Percentiles rank a stretch among this genome's conserved stretches.
phyloP scores from a whole-genome alignment of 2,888 invertebrate genomes.

The Noctuana brunneofusca region DNA sequence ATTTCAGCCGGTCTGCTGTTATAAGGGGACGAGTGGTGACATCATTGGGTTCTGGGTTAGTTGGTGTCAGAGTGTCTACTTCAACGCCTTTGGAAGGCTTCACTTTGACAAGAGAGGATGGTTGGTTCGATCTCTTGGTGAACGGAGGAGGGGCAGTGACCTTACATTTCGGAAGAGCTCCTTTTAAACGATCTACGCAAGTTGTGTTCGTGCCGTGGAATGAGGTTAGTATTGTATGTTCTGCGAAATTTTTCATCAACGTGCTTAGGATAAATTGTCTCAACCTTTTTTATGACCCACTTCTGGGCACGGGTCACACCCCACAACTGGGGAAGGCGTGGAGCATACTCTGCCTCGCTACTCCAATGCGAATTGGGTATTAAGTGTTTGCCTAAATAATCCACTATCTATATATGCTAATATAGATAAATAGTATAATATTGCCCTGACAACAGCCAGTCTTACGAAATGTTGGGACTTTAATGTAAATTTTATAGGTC shows the following conservation, averaged over 20 bases:
- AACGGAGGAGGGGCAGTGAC: constrained; percentile 99
- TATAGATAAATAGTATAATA: neutral
- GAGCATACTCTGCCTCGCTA: too few relatives aligned
- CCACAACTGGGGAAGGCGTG: too few relatives aligned
- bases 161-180: constrained; percentile 95
- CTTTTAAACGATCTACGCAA: constrained; percentile 93
- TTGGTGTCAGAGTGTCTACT: constrained; percentile 97
- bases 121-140: constrained; percentile 98
- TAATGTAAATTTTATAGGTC: constrained; percentile 22
- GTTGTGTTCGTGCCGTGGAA: constrained; percentile 98
- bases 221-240: constrained; percentile 84
- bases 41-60: constrained; percentile 94
- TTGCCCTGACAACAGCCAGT: constrained; percentile 7
- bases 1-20: constrained; percentile 95
- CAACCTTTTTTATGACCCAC: too few relatives aligned
- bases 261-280: too few relatives aligned
- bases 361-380: too few relatives aligned
- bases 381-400: too few relatives aligned
- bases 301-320: too few relatives aligned
- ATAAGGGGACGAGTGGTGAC: constrained; percentile 97
- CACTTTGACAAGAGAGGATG: constrained; percentile 95
- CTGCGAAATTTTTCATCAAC: neutral
- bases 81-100: constrained; percentile 97
- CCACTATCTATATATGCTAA: too few relatives aligned
- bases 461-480: neutral